Percentiles rank a stretch among this genome's conserved stretches.
phyloP scores from a whole-genome alignment of 1,140 invertebrate genomes.

The Laupala kohalensis region DNA sequence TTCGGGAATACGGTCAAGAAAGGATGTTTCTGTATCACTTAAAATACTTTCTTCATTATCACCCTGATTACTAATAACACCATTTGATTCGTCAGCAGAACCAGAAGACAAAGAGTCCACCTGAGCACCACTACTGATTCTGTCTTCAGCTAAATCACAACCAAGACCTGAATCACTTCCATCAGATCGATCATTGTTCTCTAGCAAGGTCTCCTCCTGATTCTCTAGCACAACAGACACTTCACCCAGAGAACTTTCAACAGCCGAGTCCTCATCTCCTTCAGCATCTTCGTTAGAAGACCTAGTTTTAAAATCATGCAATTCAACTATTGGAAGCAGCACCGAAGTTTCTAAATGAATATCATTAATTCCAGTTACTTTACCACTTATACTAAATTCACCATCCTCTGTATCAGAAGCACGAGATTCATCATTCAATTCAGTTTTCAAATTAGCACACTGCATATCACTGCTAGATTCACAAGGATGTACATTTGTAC shows the following conservation, averaged over 20 bases:
- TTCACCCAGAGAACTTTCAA: conserved; percentile 5
- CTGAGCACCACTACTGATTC: neutral
- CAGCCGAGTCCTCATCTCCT: conserved; percentile 9
- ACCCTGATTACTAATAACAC: conserved; percentile 24
- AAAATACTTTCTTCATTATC: conserved; percentile 24
- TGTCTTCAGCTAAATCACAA: conserved; percentile 39
- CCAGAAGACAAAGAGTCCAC: conserved; percentile 17
- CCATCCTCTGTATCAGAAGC: neutral
- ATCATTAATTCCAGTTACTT: neutral
- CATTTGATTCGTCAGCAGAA: conserved; percentile 29
- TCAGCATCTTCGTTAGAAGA: neutral
- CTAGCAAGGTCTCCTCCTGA: conserved; percentile 6
- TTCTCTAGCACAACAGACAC: neutral
- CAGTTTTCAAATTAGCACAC: neutral
- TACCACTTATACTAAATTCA: neutral
- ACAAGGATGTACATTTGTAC: neutral
- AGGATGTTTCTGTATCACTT: conserved; percentile 38
- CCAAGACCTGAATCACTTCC: conserved; percentile 69
- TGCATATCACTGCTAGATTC: neutral
- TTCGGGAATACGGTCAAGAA: conserved; percentile 36
- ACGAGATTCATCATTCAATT: neutral
- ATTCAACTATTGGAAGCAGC: neutral
- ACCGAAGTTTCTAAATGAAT: neutral
- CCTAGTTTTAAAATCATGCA: neutral
- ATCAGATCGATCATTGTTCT: conserved; percentile 42